Evolutionary conservation across 2,888 invertebrate genomes (phyloP), one percentile per base, ranked within the genome.

Genomic region (Copidosoma aretas): DNA sequence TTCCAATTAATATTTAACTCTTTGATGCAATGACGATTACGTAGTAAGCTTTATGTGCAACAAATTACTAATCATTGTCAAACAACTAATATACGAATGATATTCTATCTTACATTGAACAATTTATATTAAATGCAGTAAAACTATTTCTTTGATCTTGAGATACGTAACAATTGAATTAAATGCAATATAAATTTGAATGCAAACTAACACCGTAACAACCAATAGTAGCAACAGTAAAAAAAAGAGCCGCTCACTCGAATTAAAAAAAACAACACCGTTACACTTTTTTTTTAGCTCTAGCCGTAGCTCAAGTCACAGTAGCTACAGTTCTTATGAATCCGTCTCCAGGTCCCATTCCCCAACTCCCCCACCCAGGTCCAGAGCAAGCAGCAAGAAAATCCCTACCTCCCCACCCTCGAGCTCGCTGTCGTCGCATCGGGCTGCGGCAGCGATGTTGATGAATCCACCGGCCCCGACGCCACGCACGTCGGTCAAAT

Each of bases 391-490:
- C 67, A 80, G 83, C 64, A 81, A 81, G 74, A 82, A 81, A 71
- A 75, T 79, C 62, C 79, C 80, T 43, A 75, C 79, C 39, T 76
- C 82, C 52, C 82, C 82, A 60, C 76, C 80, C 67, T 77, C 77
- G 68, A 78, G 77, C 76, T 77, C 80, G 61, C 68, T 77, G 73
- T 76, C 60, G 70, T 74, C 53, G 72, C 74, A 65, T 59, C 77
- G 90, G 90, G 41, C 56, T 56, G 60, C 64, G 0, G 71, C 71
- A 1, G 81, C 81, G 8, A 89, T 90, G 68, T 85, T 91, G 71
- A 91, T 91, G 91, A 91, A 91, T 84, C 91, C 91, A 71, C 91
- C 91, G 19, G 91, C 91, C 73, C 91, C 91, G 69, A 86, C 87
- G 72, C 86, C 86, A 19, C 80, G 85, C 5, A 86, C 88, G 46